Evolutionary conservation across 2,888 invertebrate species (phyloP).

Genomic region (Caenorhabditis afra): DNA sequence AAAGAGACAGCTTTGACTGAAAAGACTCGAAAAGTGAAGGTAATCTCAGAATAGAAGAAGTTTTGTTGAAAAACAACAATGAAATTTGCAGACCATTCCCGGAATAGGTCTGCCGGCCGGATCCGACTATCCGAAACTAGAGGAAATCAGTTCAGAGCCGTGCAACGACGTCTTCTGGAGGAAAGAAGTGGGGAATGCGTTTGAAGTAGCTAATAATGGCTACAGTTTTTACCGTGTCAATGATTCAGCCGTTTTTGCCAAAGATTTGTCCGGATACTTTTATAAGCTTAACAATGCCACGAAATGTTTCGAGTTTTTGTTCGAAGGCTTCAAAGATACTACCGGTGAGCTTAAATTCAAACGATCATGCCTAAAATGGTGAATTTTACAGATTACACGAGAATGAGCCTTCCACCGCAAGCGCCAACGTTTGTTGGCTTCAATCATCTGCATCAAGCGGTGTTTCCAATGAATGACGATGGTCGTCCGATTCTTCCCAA

Average conservation of each 20-base stretch:
- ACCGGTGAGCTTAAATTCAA: conserved; percentile 27
- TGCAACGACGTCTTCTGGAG: conserved; percentile 28
- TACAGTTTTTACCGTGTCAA: conserved; percentile 40
- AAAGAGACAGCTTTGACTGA: too few relatives aligned
- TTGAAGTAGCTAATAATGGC: conserved; percentile 44
- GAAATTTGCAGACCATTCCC: conserved; percentile 19
- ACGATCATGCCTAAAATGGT: not conserved
- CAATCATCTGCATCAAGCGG: conserved; percentile 35
- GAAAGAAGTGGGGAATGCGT: conserved; percentile 32
- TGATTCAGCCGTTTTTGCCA: conserved; percentile 30
- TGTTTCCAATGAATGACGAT: conserved; percentile 49
- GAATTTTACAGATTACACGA: conserved; percentile 46
- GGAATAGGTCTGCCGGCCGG: conserved; percentile 50
- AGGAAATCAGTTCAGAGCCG: conserved; percentile 2
- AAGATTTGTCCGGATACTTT: conserved; percentile 55
- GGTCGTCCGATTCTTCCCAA: conserved; percentile 45
- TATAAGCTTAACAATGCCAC: conserved; percentile 46
- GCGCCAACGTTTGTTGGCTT: conserved; percentile 43
- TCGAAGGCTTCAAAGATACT: conserved; percentile 50
- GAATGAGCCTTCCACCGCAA: conserved; percentile 34
- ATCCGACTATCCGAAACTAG: conserved; percentile 38
- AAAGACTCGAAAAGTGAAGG: conserved; percentile 2
- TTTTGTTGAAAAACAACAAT: too few relatives aligned
- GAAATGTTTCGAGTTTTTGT: conserved; percentile 48
- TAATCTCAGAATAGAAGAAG: not conserved